Percentiles rank a stretch among this genome's conserved stretches.
These are phyloP conservation scores for Opisthocomus hoazin DNA, from an alignment of 2,113 vertebrate species.

Conservation along the genomic window DNA sequence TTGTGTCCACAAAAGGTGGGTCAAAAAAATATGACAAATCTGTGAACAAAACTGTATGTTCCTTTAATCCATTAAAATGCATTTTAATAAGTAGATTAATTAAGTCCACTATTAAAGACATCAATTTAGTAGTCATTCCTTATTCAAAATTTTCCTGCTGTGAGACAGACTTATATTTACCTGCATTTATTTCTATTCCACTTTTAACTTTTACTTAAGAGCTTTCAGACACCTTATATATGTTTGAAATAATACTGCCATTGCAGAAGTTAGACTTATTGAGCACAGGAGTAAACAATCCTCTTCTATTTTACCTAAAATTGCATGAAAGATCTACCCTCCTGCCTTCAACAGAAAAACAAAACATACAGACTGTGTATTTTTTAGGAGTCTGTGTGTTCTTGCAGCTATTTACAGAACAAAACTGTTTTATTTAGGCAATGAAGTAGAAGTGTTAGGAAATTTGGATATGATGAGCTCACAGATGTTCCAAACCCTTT, in stretches of 20 bases:
- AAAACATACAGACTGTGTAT: background rate
- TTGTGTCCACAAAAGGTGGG: rapidly evolving
- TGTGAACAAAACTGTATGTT: background rate
- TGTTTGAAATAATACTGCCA: background rate
- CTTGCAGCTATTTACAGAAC: background rate
- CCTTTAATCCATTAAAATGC: background rate
- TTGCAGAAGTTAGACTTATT: background rate
- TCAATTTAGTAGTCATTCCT: background rate
- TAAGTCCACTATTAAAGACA: background rate
- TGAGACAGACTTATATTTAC: background rate
- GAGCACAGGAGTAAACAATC: background rate
- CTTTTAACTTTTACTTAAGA: background rate
- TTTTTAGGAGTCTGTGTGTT: background rate
- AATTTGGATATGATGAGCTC: background rate
- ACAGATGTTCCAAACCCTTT: background rate
- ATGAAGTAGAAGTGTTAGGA: background rate
- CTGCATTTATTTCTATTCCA: background rate
- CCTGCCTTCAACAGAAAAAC: background rate
- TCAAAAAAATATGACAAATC: background rate
- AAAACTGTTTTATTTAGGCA: background rate
- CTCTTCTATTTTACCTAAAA: background rate
- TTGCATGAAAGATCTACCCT: background rate
- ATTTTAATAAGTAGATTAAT: background rate
- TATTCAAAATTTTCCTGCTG: background rate
- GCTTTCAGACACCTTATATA: background rate